Base-by-base conservation (phyloP, 2,113 vertebrate genomes). In the Paramisgurnus dabryanus region DNA sequence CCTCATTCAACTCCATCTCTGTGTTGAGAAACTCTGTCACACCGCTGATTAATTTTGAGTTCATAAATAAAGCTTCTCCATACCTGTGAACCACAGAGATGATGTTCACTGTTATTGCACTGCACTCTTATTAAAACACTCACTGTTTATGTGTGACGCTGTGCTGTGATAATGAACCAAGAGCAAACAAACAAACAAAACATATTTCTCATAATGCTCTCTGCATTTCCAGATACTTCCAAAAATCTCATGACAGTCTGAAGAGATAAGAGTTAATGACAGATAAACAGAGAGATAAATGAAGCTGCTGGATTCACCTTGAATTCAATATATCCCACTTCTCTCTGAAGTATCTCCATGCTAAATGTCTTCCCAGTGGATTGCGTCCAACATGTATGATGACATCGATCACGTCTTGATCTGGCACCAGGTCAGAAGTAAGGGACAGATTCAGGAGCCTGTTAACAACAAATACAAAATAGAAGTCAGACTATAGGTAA, bases 1-100 rank as follows among this genome's bases (percentile, higher is more conserved):
- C 98, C 97, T 99, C 96, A 78, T 90, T 94, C 17, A 99, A 91
- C 81, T 99, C 97, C 27, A 81, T 90, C 87, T 98, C 96, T 0
- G 96, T 97, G 90, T 97, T 98, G 69, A 98, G 95, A 90, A 97
- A 99, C 92, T 99, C 97, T 2, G 98, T 99, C 82, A 99, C 97
- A 66, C 98, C 97, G 61, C 95, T 94, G 90, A 99, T 96, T 88
- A 99, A 95, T 87, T 96, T 98, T 0, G 96, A 98, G 89, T 96
- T 99, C 96, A 99, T 97, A 92, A 99, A 99, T 87, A 99, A 88
- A 5, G 98, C 96, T 90, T 99, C 98, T n/a, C 98, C 96, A 0
- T 98, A 99, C 45, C 98, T 99, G 80, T 50, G 88, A 80, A 85
- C n/a, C 58, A 69, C 6, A 85, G 63, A 75, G 60, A 76, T 27